Conservation (phyloP, 2,888 invertebrate genomes). For the Meteorus cinctellus region DNA sequence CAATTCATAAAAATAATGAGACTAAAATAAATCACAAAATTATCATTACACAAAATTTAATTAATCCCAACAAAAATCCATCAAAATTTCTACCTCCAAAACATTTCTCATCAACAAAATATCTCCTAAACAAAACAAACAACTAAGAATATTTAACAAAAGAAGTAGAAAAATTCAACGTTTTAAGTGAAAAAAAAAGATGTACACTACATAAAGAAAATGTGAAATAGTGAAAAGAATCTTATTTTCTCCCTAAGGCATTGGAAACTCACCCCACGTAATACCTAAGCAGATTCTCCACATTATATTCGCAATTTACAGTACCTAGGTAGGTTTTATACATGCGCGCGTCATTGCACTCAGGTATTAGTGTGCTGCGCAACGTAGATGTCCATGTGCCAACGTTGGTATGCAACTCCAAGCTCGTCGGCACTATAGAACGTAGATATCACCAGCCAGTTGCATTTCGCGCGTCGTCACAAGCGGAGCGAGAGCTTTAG, state of each 20-base stretch:
- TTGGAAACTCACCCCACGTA: not conserved
- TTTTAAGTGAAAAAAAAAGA: not conserved
- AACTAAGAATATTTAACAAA: too few relatives aligned
- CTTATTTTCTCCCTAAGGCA: not conserved
- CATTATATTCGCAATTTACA: not conserved
- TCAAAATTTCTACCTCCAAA: too few relatives aligned
- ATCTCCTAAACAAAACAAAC: too few relatives aligned
- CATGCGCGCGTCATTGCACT: not conserved
- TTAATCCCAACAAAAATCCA: too few relatives aligned
- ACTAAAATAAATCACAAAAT: too few relatives aligned
- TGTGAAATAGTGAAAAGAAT: not conserved
- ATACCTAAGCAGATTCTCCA: not conserved
- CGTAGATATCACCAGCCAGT: conserved; percentile 38
- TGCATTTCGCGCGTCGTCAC: conserved; percentile 50
- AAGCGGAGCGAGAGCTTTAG: conserved; percentile 32
- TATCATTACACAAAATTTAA: too few relatives aligned
- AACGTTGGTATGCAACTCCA: conserved; percentile 42
- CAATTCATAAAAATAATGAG: too few relatives aligned
- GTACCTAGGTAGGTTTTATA: not conserved
- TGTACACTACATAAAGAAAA: not conserved
- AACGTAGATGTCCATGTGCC: not conserved
- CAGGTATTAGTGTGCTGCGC: not conserved
- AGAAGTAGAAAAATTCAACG: not conserved
- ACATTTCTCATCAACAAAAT: too few relatives aligned
- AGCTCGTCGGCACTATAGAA: conserved; percentile 34